Conservation (phyloP, 2,888 invertebrate species). For the Apamea sordens region DNA sequence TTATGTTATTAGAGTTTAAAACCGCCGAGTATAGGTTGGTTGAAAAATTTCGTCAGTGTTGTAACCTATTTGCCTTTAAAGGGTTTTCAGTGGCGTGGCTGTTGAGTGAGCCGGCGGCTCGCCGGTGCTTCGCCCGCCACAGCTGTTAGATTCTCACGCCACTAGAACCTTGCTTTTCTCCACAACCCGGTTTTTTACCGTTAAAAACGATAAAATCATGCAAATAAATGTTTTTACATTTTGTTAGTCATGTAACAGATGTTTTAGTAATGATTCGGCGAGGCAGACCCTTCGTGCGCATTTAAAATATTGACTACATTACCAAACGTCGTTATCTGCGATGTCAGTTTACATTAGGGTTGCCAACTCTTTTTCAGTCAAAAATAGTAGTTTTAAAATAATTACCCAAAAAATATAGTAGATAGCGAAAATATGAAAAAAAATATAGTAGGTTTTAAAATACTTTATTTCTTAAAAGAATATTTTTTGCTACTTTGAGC, state of each 20-base stretch:
- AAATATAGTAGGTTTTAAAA: too few relatives aligned
- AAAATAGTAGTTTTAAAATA: too few relatives aligned
- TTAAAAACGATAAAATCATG: conserved; percentile 51
- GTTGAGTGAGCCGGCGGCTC: conserved; percentile 71
- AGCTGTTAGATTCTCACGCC: conserved; percentile 72
- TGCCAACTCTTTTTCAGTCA: too few relatives aligned
- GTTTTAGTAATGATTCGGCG: conserved; percentile 67
- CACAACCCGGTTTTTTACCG: conserved; percentile 47
- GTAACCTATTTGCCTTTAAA: conserved; percentile 86
- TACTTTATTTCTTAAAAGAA: too few relatives aligned
- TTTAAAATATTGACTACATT: conserved; percentile 58
- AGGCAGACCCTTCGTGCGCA: conserved; percentile 59
- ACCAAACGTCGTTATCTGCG: conserved; percentile 54
- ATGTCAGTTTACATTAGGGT: conserved; percentile 48
- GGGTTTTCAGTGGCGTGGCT: conserved; percentile 81
- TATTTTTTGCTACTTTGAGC: too few relatives aligned
- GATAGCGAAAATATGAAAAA: too few relatives aligned
- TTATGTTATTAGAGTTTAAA: conserved; percentile 60
- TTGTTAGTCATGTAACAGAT: conserved; percentile 73
- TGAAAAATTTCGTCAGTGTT: conserved; percentile 77
- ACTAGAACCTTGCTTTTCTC: conserved; percentile 30
- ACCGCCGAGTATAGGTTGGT: conserved; percentile 67
- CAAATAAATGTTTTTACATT: conserved; percentile 55
- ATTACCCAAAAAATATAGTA: too few relatives aligned
- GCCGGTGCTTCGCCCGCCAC: conserved; percentile 72